These are phyloP conservation scores for Falco peregrinus DNA, from an alignment of 2,797 vertebrate species.

Conservation along the genomic window DNA sequence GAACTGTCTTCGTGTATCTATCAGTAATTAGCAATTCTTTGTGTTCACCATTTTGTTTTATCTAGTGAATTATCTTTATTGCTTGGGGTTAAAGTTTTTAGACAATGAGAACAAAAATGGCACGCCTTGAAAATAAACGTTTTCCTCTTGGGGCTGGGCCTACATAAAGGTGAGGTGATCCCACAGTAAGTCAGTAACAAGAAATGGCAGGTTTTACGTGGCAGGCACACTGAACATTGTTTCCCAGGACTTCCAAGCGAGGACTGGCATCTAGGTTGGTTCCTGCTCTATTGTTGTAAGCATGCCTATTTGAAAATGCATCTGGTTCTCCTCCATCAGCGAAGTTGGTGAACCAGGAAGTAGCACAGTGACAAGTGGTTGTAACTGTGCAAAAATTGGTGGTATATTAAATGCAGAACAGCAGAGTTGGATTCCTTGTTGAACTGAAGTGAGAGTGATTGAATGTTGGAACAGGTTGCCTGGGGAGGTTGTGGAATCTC, in stretches of 20 bases:
- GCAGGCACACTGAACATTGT: neutral
- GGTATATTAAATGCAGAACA: neutral
- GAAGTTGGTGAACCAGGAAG: neutral
- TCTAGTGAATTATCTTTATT: neutral
- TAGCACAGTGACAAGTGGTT: neutral
- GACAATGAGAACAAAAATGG: neutral
- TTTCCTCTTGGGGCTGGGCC: neutral
- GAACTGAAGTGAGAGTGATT: neutral
- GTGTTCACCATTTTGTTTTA: neutral
- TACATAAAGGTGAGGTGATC: neutral
- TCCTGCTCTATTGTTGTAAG: conserved; percentile 35
- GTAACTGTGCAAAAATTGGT: neutral
- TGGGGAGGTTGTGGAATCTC: neutral
- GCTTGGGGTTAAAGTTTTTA: neutral
- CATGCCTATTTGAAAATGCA: neutral
- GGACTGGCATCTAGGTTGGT: neutral
- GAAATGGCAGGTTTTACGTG: neutral
- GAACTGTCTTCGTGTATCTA: neutral
- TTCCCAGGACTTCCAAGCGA: neutral
- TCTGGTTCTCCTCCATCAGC: neutral
- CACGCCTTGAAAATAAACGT: neutral
- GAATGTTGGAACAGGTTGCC: neutral
- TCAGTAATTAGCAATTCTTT: neutral
- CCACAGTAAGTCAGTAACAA: neutral
- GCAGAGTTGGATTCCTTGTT: neutral